A percentile compares a stretch with the other conserved stretches of the same genome.
Evolutionary conservation across 2,113 vertebrate genomes (phyloP).

Genomic region (Pedionomus torquatus): DNA sequence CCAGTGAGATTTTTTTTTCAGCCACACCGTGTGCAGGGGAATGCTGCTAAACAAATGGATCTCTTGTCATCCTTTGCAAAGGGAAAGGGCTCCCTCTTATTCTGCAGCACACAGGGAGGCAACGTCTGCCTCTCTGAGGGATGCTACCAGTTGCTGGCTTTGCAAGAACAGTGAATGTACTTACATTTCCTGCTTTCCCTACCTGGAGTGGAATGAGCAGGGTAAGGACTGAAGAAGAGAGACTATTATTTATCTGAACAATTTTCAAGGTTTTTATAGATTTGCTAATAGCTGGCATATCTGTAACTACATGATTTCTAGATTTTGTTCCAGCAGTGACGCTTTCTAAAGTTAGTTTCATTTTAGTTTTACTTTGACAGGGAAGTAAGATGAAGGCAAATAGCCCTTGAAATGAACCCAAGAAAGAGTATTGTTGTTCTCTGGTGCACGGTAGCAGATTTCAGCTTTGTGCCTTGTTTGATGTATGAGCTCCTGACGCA

Average conservation of each 20-base stretch:
- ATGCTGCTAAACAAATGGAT: background rate
- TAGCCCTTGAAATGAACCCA: background rate
- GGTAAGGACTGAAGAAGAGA: background rate
- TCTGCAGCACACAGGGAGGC: background rate
- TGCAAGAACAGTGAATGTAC: background rate
- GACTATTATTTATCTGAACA: background rate
- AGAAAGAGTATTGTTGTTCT: background rate
- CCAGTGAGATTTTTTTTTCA: background rate
- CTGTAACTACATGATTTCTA: background rate
- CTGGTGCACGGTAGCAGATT: background rate
- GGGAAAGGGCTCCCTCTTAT: background rate
- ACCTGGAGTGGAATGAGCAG: background rate
- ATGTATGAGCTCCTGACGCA: background rate
- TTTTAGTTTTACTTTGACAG: background rate
- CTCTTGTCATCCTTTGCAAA: background rate
- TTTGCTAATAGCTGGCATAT: background rate
- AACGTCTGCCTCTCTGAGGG: background rate
- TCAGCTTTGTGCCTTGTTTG: background rate
- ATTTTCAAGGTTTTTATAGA: background rate
- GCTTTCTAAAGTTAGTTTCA: background rate
- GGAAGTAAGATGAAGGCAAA: background rate
- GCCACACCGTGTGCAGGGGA: background rate
- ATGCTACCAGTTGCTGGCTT: background rate
- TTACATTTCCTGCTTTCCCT: background rate
- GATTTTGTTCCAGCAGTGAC: background rate